Base-by-base conservation (phyloP, 2,797 vertebrate genomes). In the Lateolabrax maculatus region DNA sequence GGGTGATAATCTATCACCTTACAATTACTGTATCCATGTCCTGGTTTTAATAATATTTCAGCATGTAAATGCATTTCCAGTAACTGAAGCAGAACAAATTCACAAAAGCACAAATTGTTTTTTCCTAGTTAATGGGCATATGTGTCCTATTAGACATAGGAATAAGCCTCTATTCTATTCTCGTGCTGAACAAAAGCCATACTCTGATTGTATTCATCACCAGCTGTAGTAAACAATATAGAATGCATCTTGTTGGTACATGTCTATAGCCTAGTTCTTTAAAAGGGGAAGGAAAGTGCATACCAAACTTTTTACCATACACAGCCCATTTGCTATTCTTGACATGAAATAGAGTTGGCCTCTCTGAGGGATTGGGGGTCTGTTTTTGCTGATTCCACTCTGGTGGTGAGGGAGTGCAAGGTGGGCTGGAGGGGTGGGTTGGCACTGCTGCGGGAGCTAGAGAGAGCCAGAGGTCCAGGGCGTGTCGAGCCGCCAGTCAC, bases 41-140 rank as follows among this genome's bases (percentile, higher is more conserved):
- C 70, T 25, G 71, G 31, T 66, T 77, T 56, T 86, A 84, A 88
- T 90, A 82, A 81, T 80, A 82, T 90, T 85, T 86, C 86, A 89
- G 71, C 76, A 77, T 84, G 74, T 86, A 90, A 92, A 91, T 84
- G 84, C 72, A 81, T 90, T 90, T 92, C 82, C 80, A 76, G 86
- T 83, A 90, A 88, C 61, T 79, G 84, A 94, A 84, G 91, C 89
- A 91, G 90, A 92, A 91, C 86, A 92, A 94, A 92, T 87, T 72
- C 51, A 79, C 34, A 9, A 63, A 75, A 62, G 79, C 77, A 74
- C 77, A 88, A 89, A 89, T 88, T 56, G 83, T 48, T 88, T 82
- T 77, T 71, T 67, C 61, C 53, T 66, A 34, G 51, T 84, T 90
- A 90, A 92, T 92, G 75, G 85, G 75, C 71, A 74, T 79, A 55